phyloP scores from a whole-genome alignment of 1,140 invertebrate species.

The Diabrotica undecimpunctata region DNA sequence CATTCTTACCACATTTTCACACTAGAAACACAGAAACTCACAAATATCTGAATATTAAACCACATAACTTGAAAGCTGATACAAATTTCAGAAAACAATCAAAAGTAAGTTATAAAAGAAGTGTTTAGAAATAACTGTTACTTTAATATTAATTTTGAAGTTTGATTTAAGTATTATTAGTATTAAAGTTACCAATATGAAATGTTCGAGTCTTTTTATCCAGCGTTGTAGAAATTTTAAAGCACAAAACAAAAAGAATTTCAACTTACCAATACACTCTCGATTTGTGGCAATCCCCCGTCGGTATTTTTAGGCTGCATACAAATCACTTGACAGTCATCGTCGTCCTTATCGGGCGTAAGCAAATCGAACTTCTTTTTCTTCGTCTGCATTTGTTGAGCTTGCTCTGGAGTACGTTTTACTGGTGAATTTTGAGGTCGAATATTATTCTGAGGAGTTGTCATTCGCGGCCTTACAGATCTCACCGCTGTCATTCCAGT shows the following conservation, averaged over 20 bases:
- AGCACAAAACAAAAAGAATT: slow-evolving; percentile 6
- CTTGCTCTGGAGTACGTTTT: slow-evolving; percentile 33
- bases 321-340: slow-evolving; percentile 63
- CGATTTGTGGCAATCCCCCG: slow-evolving; percentile 63
- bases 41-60: too few species aligned
- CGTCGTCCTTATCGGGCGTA: slow-evolving; percentile 58
- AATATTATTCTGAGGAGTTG: slow-evolving; percentile 21
- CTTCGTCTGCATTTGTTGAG: slow-evolving; percentile 38
- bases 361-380: slow-evolving; percentile 54
- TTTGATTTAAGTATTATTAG: too few species aligned
- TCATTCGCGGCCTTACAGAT: slow-evolving; percentile 29
- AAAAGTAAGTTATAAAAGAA: too few species aligned
- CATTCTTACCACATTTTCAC: too few species aligned
- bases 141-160: too few species aligned
- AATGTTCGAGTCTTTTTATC: too few species aligned
- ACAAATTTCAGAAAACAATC: too few species aligned
- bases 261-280: slow-evolving; percentile 60
- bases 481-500: slow-evolving; percentile 14
- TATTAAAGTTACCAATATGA: too few species aligned
- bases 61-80: too few species aligned
- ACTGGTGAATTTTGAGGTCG: slow-evolving; percentile 24
- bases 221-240: too few species aligned
- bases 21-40: too few species aligned
- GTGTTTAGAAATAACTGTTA: too few species aligned
- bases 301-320: slow-evolving; percentile 67